Evolutionary conservation across 2,797 vertebrate genomes (phyloP).

Genomic region (Botia almorhae): DNA sequence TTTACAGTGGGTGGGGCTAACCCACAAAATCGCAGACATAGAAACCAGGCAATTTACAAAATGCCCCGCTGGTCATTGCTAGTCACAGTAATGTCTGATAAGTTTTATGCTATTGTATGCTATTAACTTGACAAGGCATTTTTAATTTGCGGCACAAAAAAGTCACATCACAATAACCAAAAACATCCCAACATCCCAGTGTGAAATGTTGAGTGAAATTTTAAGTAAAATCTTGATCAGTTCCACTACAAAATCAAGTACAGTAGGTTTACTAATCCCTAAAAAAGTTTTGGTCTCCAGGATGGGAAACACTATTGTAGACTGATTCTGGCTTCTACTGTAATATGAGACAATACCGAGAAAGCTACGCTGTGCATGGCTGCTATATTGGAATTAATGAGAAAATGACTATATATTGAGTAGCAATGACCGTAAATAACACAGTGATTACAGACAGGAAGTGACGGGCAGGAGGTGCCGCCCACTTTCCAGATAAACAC

Average conservation of each 20-base stretch:
- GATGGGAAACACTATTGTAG: neutral
- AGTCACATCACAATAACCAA: no score
- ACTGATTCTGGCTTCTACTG: constrained; percentile 11
- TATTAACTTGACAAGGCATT: neutral
- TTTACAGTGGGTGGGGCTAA: neutral
- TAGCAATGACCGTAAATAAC: constrained; percentile 73
- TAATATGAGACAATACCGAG: constrained; percentile 41
- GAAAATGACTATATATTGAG: constrained; percentile 72
- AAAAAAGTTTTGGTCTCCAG: neutral
- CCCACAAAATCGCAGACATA: neutral
- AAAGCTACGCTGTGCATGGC: constrained; percentile 61
- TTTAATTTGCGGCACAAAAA: neutral
- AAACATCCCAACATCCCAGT: no score
- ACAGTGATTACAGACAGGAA: constrained; percentile 64
- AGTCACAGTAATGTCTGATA: neutral
- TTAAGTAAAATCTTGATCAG: neutral
- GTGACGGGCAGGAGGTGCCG: constrained; percentile 15
- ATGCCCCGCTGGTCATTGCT: neutral
- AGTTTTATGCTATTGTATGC: neutral
- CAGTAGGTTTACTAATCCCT: neutral
- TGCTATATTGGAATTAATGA: constrained; percentile 68
- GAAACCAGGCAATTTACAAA: neutral
- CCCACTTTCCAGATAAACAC: constrained; percentile 65
- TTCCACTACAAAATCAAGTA: neutral
- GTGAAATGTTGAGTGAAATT: neutral